phyloP scores from a whole-genome alignment of 2,888 invertebrate species.

The Agrochola lota region DNA sequence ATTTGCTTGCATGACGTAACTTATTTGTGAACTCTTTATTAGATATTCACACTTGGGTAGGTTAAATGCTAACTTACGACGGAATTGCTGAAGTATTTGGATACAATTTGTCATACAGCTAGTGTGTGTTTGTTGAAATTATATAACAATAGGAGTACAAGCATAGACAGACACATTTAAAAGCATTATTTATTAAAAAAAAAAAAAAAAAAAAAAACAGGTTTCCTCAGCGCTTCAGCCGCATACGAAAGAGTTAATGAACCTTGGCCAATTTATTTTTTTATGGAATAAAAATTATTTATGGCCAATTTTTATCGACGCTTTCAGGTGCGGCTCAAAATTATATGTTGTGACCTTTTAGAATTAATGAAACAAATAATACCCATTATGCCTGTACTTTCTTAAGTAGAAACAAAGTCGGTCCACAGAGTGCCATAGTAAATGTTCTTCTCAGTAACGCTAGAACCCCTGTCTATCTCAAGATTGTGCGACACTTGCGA shows the following conservation, averaged over 20 bases:
- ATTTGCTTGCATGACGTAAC: background rate
- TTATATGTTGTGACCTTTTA: background rate
- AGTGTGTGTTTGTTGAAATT: background rate
- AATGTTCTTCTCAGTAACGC: constrained; percentile 35
- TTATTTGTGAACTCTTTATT: background rate
- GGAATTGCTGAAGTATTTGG: background rate
- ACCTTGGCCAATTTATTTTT: background rate
- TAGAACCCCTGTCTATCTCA: constrained; percentile 48
- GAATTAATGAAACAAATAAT: constrained; percentile 12
- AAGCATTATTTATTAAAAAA: background rate
- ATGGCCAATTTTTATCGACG: background rate
- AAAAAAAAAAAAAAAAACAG: background rate
- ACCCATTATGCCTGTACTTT: constrained; percentile 12
- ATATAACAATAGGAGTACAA: too few relatives aligned
- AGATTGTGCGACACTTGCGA: constrained; percentile 50
- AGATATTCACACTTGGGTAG: background rate
- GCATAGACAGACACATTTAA: too few relatives aligned
- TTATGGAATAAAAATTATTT: background rate
- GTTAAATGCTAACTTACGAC: background rate
- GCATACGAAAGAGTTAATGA: background rate
- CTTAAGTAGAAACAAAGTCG: constrained; percentile 34
- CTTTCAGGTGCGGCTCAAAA: background rate
- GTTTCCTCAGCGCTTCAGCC: background rate
- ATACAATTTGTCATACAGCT: background rate
- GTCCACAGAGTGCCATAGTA: constrained; percentile 37